These are phyloP conservation scores for chimpanzee (Pan troglodytes) DNA, from an alignment of 2,113 vertebrate genomes.

Conservation along the genomic window NHGRI_mPanTro3-v2.1_pri NC_072403.2:40785001-40785500, in stretches of 20 bases:
- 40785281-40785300: background rate
- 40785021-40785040: background rate
- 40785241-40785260: background rate
- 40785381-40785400: background rate
- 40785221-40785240: background rate
- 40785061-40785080: background rate
- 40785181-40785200: background rate
- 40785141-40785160: background rate
- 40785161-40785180: background rate
- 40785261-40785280: conserved; percentile 6
- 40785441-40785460: background rate
- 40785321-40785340: background rate
- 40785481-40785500: background rate
- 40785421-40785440: background rate
- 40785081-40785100: background rate
- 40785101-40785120: background rate
- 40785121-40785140: background rate
- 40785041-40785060: background rate
- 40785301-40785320: background rate
- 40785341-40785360: background rate
- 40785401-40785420: background rate
- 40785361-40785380: background rate
- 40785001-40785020: background rate
- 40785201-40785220: background rate
- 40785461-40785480: background rate